Conservation (phyloP, 1,140 invertebrate genomes). For the Camponotus pennsylvanicus region DNA sequence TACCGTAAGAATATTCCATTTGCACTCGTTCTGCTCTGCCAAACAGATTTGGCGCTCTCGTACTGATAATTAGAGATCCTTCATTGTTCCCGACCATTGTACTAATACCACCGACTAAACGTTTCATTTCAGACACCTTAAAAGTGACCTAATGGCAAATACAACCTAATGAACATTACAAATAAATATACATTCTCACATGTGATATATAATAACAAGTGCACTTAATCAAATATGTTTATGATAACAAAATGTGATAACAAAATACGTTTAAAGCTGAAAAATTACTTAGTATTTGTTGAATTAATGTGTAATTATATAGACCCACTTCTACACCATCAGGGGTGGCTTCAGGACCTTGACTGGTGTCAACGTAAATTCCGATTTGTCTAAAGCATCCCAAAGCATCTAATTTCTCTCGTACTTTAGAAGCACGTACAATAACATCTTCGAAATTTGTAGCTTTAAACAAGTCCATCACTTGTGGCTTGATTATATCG, state of each 20-base stretch:
- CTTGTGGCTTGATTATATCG: constrained; percentile 91
- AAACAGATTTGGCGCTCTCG: constrained; percentile 92
- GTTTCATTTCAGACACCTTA: constrained; percentile 91
- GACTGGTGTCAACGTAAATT: constrained; percentile 94
- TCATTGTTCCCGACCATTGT: constrained; percentile 95
- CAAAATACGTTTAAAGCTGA: constrained; percentile 60
- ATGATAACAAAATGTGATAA: too few species aligned
- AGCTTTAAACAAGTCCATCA: constrained; percentile 91
- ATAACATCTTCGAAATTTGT: constrained; percentile 89
- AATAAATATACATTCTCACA: not conserved
- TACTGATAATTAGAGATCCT: constrained; percentile 91
- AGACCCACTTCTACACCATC: constrained; percentile 92
- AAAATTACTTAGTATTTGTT: constrained; percentile 75
- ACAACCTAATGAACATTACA: constrained; percentile 20
- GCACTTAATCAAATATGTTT: not conserved
- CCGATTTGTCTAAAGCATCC: constrained; percentile 94
- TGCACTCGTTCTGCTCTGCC: constrained; percentile 93
- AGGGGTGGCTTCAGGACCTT: constrained; percentile 89
- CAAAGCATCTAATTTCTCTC: constrained; percentile 90
- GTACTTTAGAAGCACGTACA: constrained; percentile 88
- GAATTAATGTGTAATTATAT: constrained; percentile 75
- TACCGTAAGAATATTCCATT: constrained; percentile 92
- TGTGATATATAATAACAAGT: constrained; percentile 6
- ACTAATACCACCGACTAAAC: constrained; percentile 92
- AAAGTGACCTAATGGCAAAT: constrained; percentile 90